Base-by-base conservation (phyloP, 2,113 vertebrate genomes). In the Potamarius usumacintae region DNA sequence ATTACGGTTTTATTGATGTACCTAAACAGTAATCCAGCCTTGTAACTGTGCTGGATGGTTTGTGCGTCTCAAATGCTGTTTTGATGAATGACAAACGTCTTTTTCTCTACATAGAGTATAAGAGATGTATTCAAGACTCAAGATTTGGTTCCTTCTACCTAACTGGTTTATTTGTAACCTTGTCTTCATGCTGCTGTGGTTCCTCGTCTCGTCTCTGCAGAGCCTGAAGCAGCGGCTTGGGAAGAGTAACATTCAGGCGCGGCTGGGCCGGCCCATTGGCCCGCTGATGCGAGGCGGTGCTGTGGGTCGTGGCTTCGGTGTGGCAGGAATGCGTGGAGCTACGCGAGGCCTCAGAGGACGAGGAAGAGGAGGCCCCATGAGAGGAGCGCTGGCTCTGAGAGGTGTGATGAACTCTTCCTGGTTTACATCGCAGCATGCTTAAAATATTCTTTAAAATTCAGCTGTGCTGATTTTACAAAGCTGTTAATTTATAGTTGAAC, bases 191-290 rank as follows among this genome's bases (percentile, higher is more conserved):
- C 67, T 48, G 80, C 11, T 62, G 42, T 82, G 58, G 88, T 90
- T 91, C 95, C 87, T 93, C 50, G 94, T 94, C 91, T 50, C 92
- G 93, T 89, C 8, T 84, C n/a, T n/a, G 27, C 95, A 99, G 98
- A 99, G 97, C 93, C 94, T 99, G 91, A 99, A 99, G 91, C 98
- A 99, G 87, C 97, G 98, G 9, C 96, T 99, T 85, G 98, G 98
- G 25, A 99, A 98, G 92, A 97, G 98, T 92, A 99, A 99, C 95
- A 99, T 99, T 92, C 98, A 99, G 94, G 98, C 98, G 4, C 94
- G 98, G 8, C 93, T 99, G 89, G 98, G 98, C 88, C 95, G 98
- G 22, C 98, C 98, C 0, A 91, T 96, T 0, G 97, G 97, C 27
- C 0, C 94, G 48, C 92, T 98, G 52, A 93, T 96, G 89, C 96